Base-by-base conservation (phyloP, 2,888 invertebrate species). In the Deroplatys truncata region DNA sequence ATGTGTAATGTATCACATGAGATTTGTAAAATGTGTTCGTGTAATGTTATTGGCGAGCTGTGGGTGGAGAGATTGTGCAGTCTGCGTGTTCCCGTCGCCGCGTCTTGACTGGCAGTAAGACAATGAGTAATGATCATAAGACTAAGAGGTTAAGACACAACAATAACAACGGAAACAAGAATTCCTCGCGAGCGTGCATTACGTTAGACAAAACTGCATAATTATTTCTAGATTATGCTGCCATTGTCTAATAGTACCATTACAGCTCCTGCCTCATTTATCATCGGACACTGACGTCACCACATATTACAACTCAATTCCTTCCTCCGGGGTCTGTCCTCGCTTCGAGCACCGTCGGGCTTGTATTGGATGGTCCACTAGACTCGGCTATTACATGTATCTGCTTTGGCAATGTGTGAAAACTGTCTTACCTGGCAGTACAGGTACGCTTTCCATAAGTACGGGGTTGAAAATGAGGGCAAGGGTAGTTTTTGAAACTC, bases 151-250 rank as follows among this genome's bases (percentile, higher is more conserved):
- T 86, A 86, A 29, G 31, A 82, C 72, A 86, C 86, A 86, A 86
- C 86, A 86, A 86, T 86, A 86, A 86, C 86, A 86, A 72, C 86
- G 82, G 56, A 28, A 29, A 86, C 56, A 86, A 28, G 16, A 25
- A 13, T 29, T 72, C 25, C 20, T 49, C 15, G 56, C 29, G n/a
- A 72, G 15, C 29, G 29, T 49, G 85, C 49, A 43, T 56, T 85
- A 28, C 85, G 85, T 43, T 49, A 85, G 56, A 87, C 83, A 87
- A 87, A 87, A 87, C 87, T 87, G 87, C 87, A 87, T 87, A 87
- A 87, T 87, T 87, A 87, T 87, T 87, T 87, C 87, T 82, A 83
- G 87, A 87, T 83, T 87, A 87, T 87, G 83, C 87, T 87, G 56
- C 56, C 56, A 87, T 87, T 87, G 87, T 87, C 83, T 87, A 87